A percentile compares a stretch with the other conserved stretches of the same genome.
Evolutionary conservation across 2,797 vertebrate species (phyloP).

Genomic region (Cygnus olor): DNA sequence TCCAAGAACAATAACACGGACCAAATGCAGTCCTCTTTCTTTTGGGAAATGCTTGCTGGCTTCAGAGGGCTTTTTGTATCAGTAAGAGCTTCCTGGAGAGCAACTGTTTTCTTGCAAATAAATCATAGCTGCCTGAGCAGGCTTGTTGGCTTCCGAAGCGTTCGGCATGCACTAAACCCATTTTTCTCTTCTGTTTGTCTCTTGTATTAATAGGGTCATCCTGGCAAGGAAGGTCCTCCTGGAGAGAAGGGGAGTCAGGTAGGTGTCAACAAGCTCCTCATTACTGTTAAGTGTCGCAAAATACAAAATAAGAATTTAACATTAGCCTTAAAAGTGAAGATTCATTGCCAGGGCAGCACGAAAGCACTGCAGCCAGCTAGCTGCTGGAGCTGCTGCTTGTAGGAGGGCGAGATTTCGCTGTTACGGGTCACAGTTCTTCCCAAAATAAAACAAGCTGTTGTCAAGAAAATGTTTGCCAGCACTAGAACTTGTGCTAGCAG

Average conservation of each 20-base stretch:
- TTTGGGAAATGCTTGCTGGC: neutral
- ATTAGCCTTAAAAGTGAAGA: neutral
- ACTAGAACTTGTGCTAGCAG: neutral
- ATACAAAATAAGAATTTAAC: neutral
- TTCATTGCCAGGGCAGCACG: neutral
- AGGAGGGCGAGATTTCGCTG: neutral
- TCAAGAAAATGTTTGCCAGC: neutral
- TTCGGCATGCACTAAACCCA: neutral
- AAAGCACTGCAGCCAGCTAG: neutral
- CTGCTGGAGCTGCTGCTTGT: neutral
- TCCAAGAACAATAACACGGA: neutral
- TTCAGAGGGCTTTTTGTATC: neutral
- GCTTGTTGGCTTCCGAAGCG: neutral
- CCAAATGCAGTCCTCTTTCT: neutral
- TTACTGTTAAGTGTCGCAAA: neutral
- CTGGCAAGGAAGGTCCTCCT: constrained; percentile 94
- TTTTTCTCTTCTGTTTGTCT: neutral
- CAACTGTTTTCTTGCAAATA: neutral
- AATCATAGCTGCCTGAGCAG: neutral
- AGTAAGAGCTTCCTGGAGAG: neutral
- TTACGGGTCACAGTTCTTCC: neutral
- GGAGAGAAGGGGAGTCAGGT: constrained; percentile 97
- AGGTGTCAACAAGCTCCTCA: neutral
- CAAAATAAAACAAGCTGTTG: neutral
- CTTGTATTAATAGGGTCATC: constrained; percentile 87